Conservation (phyloP, 2,888 invertebrate species). For the Andrena flavipes region DNA sequence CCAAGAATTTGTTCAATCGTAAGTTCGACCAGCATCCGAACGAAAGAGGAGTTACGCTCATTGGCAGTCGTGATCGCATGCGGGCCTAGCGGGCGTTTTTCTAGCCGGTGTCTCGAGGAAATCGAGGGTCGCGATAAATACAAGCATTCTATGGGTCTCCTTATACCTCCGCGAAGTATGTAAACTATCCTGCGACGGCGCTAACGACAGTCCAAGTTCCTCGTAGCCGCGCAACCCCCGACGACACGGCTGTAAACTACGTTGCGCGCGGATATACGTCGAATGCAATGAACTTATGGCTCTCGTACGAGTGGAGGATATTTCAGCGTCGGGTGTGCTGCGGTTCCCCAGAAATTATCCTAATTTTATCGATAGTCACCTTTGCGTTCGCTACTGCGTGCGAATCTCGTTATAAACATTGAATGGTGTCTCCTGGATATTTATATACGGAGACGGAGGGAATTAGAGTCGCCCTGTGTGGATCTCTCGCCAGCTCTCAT, state of each 20-base stretch:
- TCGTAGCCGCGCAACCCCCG: slow-evolving; percentile 35
- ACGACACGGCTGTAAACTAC: slow-evolving; percentile 35
- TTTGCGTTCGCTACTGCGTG: background rate
- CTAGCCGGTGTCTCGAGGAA: slow-evolving; percentile 11
- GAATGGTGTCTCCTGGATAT: too few species aligned
- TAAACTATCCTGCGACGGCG: slow-evolving; percentile 45
- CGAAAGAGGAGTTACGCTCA: slow-evolving; percentile 38
- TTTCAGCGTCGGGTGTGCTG: background rate
- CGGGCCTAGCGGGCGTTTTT: slow-evolving; percentile 5
- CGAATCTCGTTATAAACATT: background rate
- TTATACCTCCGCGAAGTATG: slow-evolving; percentile 37
- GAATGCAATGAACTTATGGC: slow-evolving; percentile 10
- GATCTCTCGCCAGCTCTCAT: slow-evolving; percentile 25
- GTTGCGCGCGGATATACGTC: slow-evolving; percentile 17
- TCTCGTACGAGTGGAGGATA: slow-evolving; percentile 15
- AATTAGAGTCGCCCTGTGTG: background rate
- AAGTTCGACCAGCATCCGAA: background rate
- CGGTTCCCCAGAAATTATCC: background rate
- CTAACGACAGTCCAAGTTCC: slow-evolving; percentile 42
- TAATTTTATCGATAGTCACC: slow-evolving; percentile 14
- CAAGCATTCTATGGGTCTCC: slow-evolving; percentile 49
- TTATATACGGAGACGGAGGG: too few species aligned
- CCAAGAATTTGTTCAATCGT: slow-evolving; percentile 8
- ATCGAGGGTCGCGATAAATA: slow-evolving; percentile 59
- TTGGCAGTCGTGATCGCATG: slow-evolving; percentile 29